Evolutionary conservation across 35 echinoderm and acorn worm species (phyloP), one percentile per base, ranked within the genome.

Genomic region (Holothuria glaberrima): DNA sequence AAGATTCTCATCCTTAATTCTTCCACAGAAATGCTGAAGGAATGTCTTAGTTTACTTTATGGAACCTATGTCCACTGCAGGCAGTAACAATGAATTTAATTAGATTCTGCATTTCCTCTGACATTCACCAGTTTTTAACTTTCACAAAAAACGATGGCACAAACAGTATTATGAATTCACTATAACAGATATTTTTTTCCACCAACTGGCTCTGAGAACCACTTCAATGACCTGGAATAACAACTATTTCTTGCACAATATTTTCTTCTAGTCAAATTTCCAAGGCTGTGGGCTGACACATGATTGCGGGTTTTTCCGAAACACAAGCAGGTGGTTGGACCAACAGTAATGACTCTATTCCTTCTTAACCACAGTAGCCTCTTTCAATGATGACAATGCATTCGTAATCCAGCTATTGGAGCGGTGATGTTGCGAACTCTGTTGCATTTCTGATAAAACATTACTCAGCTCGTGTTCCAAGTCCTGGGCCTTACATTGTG

Each of bases 401-500:
- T 97, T 97, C 31, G 89, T 80, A 21, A 97, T 68, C 95, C 92
- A 97, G 71, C 90, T 92, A 59, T 98, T 90, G 20, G 86, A 68
- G 20, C 48, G 63, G 45, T 22, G 32, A 33, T 75, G 66, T 9
- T 54, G 61, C 9, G 86, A 82, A 30, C 78, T 57, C 6, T 80
- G 38, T 63, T 94, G 95, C 5, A 97, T 21, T 76, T 97, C 95
- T 0, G 68, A 48, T 14, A 97, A 34, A 10, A 91, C 89, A 18
- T 68, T 89, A 25, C 87, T 95, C 25, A 99, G 60, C 76, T 93
- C 87, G 31, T 99, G 97, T 48, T 99, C 97, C 35, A 99, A 58
- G 48, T 99, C 93, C 35, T 99, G 97, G 28, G 91, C 88, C 59
- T 84, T 71, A 71, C 97, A 99, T 30, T 99, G 90, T 0, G 97